A percentile compares a stretch with the other conserved stretches of the same genome.
phyloP scores from a whole-genome alignment of 2,113 vertebrate genomes.

The Rhipidura dahli region DNA sequence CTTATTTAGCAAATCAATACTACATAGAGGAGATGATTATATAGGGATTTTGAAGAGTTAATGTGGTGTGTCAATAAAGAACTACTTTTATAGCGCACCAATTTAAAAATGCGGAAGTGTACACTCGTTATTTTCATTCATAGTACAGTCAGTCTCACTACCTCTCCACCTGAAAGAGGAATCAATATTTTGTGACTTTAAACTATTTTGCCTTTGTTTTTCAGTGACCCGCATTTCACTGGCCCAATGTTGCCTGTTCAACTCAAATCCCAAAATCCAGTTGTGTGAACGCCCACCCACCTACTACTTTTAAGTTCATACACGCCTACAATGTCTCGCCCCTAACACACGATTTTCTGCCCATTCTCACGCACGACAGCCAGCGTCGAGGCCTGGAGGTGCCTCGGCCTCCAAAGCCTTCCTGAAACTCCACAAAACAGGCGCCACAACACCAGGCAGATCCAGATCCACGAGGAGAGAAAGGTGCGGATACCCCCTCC shows the following conservation, averaged over 20 bases:
- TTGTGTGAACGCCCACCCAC: accelerated
- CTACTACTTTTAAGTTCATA: not conserved
- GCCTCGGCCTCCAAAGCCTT: not conserved
- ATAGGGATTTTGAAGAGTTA: not conserved
- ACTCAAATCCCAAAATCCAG: not conserved
- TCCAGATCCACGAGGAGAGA: accelerated
- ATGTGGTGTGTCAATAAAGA: not conserved
- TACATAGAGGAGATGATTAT: not conserved
- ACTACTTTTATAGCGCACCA: not conserved
- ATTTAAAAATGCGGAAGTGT: not conserved
- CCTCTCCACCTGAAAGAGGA: not conserved
- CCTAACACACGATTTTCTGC: accelerated
- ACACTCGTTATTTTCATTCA: not conserved
- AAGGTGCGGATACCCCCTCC: accelerated
- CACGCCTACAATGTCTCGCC: not conserved
- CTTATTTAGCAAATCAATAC: not conserved
- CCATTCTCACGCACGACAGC: accelerated
- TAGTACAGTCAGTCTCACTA: not conserved
- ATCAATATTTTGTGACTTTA: not conserved
- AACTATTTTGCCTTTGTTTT: not conserved
- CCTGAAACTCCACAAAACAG: not conserved
- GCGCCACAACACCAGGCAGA: not conserved
- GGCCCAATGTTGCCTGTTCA: not conserved
- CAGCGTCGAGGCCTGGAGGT: not conserved
- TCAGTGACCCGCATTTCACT: not conserved